These are phyloP conservation scores for Chironomus tentans DNA, from an alignment of 2,888 invertebrate species.

Conservation along the genomic window DNA sequence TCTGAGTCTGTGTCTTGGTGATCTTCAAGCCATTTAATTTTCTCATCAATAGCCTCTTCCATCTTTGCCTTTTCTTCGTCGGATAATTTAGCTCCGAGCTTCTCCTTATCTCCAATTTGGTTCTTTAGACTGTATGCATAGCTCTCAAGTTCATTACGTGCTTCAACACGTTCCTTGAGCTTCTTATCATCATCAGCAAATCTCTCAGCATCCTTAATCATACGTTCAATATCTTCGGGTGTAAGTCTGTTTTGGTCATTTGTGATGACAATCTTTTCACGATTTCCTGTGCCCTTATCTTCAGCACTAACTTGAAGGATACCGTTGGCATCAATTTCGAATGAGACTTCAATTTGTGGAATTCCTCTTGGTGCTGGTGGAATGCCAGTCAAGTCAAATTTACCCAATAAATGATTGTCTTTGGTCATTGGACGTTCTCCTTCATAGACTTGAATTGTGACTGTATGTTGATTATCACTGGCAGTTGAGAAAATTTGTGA, in stretches of 20 bases:
- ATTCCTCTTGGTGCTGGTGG: slow-evolving; percentile 91
- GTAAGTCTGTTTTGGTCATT: slow-evolving; percentile 96
- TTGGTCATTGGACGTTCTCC: slow-evolving; percentile 99
- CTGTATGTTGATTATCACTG: slow-evolving; percentile 97
- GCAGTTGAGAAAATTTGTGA: slow-evolving; percentile 99
- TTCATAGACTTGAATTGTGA: slow-evolving; percentile 97
- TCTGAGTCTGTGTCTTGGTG: slow-evolving; percentile 89
- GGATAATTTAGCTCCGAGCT: slow-evolving; percentile 81
- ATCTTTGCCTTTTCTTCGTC: slow-evolving; percentile 90
- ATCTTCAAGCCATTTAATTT: slow-evolving; percentile 96
- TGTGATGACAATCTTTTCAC: slow-evolving; percentile 97
- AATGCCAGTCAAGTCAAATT: slow-evolving; percentile 95
- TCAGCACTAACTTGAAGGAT: slow-evolving; percentile 95
- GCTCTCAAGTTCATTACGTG: slow-evolving; percentile 93
- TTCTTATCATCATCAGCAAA: slow-evolving; percentile 99
- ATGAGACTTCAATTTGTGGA: slow-evolving; percentile 90
- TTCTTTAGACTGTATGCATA: slow-evolving; percentile 97
- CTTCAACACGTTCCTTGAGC: slow-evolving; percentile 88
- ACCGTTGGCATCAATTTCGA: slow-evolving; percentile 91
- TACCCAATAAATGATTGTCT: slow-evolving; percentile 96
- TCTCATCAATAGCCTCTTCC: slow-evolving; percentile 91
- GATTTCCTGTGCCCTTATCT: slow-evolving; percentile 97
- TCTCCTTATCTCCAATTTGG: slow-evolving; percentile 93
- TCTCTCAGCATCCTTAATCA: slow-evolving; percentile 99
- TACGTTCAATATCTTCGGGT: slow-evolving; percentile 96